Evolutionary conservation across 2,888 invertebrate species (phyloP), one percentile per base, ranked within the genome.

Genomic region (Acronicta psi): DNA sequence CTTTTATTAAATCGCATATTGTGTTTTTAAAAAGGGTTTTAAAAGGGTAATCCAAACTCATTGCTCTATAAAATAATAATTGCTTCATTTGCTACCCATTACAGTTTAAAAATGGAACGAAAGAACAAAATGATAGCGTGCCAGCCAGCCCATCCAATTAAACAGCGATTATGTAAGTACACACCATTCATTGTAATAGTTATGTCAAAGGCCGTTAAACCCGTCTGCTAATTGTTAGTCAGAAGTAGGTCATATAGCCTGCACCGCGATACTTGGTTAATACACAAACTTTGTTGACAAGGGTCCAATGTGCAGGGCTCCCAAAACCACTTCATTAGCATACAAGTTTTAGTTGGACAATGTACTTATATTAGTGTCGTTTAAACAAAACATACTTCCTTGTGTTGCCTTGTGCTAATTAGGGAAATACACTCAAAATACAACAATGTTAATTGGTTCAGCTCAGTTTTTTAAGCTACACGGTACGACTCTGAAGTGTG

Each of bases 201-300:
- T 73, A 61, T 70, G 65, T 75, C 58, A 63, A 57, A 59, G 61
- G 71, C 37, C 60, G 43, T 68, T 74, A 69, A 55, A 63, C 66
- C 69, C 66, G 54, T 56, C 63, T 60, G 62, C 58, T 81, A 83
- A 82, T 82, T 80, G 77, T 76, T 67, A 60, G 68, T 54, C 16
- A 52, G 55, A 83, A 83, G 71, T 79, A 75, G 84, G 83, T 80
- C 83, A 78, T 69, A 69, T 66, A 62, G 57, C 67, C 60, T 79
- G 75, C 79, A 81, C 67, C 60, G 49, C 63, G 63, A 67, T 75
- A 80, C 71, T 80, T 69, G 73, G 71, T 73, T 83, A 81, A 81
- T 83, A 77, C 69, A 73, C 69, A 72, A 84, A 85, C 69, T 85
- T 84, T 76, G 75, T 75, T 85, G 86, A 84, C 79, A 82, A 80